phyloP scores from a whole-genome alignment of 2,113 vertebrate species.

The Nothocercus nigrocapillus region DNA sequence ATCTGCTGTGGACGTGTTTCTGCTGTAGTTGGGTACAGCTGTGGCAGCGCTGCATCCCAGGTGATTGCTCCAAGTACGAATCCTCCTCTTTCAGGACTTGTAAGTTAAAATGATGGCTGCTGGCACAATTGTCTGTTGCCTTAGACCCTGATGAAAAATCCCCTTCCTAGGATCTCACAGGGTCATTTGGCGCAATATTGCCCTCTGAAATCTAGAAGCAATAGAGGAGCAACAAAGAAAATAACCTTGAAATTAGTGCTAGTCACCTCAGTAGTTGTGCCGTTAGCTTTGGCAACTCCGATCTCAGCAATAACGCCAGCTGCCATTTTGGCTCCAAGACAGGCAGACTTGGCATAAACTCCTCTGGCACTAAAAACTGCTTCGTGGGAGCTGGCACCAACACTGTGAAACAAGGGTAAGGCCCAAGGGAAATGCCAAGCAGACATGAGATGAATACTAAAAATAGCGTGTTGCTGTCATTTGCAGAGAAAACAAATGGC shows the following conservation, averaged over 20 bases:
- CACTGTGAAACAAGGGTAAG: constrained; percentile 55
- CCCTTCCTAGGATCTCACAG: neutral
- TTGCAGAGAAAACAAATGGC: constrained; percentile 44
- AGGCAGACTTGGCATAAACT: constrained; percentile 59
- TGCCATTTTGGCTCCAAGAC: constrained; percentile 63
- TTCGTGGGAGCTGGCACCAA: constrained; percentile 57
- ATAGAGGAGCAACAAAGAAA: neutral
- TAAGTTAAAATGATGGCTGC: neutral
- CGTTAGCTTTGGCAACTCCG: constrained; percentile 58
- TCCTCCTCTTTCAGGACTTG: neutral
- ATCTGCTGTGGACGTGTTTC: neutral
- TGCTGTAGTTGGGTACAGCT: neutral
- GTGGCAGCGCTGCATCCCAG: neutral
- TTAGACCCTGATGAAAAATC: neutral
- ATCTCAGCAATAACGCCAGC: constrained; percentile 31
- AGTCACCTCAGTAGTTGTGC: neutral
- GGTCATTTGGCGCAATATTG: neutral
- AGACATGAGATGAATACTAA: constrained; percentile 56
- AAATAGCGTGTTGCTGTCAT: constrained; percentile 61
- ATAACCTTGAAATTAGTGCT: constrained; percentile 6
- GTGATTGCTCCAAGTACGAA: neutral
- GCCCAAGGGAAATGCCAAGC: constrained; percentile 59
- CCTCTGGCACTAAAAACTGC: constrained; percentile 44
- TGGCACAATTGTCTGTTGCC: neutral
- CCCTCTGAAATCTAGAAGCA: neutral